Percentiles rank a stretch among this genome's conserved stretches.
phyloP scores from a whole-genome alignment of 2,113 vertebrate genomes.

The Speoplatyrhinus poulsoni region DNA sequence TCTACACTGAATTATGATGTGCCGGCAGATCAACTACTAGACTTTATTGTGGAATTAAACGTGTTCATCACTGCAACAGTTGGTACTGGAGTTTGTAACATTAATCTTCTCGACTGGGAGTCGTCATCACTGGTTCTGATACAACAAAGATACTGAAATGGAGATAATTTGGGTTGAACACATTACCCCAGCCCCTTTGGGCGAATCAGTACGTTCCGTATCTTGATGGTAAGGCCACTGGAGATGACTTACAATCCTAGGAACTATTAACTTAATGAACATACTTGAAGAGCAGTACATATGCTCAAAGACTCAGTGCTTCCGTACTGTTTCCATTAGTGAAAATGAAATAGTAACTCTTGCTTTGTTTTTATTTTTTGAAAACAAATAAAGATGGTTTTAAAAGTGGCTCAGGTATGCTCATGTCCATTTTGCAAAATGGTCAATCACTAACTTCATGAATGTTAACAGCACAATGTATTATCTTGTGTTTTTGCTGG shows the following conservation, averaged over 20 bases:
- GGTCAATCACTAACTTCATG: too few relatives aligned
- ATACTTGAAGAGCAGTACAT: constrained; percentile 95
- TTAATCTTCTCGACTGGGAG: constrained; percentile 46
- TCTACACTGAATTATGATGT: constrained; percentile 47
- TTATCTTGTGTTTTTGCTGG: too few relatives aligned
- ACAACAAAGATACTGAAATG: constrained; percentile 42
- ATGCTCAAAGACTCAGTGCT: constrained; percentile 97
- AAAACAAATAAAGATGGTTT: constrained; percentile 78
- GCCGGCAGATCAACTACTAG: constrained; percentile 51
- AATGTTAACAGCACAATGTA: too few relatives aligned
- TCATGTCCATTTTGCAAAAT: neutral
- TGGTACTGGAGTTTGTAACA: constrained; percentile 40
- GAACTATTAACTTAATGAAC: constrained; percentile 73
- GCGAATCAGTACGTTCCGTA: constrained; percentile 26
- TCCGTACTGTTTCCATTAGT: constrained; percentile 93
- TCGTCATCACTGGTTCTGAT: constrained; percentile 57
- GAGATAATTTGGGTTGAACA: constrained; percentile 31
- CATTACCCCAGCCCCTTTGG: neutral
- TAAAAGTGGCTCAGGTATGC: constrained; percentile 49
- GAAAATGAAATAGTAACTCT: constrained; percentile 83
- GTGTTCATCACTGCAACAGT: constrained; percentile 57
- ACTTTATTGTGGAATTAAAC: constrained; percentile 45
- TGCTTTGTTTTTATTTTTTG: constrained; percentile 74
- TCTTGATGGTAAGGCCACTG: constrained; percentile 45
- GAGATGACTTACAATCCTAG: constrained; percentile 62